phyloP scores from a whole-genome alignment of 2,113 vertebrate species.

The Cyphomyrus discorhynchus region DNA sequence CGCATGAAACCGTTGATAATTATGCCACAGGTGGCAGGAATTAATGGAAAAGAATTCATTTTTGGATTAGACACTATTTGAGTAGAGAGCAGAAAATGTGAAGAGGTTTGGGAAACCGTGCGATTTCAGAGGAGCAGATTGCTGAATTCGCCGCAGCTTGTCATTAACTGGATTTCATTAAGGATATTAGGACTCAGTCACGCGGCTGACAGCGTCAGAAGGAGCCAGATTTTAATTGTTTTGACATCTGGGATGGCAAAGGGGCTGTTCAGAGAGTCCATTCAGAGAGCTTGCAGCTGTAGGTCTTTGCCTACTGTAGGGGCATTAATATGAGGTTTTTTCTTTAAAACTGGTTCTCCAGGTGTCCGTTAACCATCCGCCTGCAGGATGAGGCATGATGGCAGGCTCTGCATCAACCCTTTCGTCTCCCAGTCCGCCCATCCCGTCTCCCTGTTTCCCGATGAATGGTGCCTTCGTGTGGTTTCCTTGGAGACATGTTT shows the following conservation, averaged over 20 bases:
- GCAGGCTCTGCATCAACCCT: background rate
- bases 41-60: background rate
- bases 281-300: background rate
- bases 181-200: background rate
- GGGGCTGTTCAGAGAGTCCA: background rate
- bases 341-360: background rate
- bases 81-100: background rate
- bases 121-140: background rate
- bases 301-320: background rate
- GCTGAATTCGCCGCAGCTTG: background rate
- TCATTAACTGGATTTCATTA: conserved; percentile 5
- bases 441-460: background rate
- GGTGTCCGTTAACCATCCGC: background rate
- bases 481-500: background rate
- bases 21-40: background rate
- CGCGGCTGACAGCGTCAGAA: background rate
- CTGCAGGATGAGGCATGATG: background rate
- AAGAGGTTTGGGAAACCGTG: background rate
- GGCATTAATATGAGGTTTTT: background rate
- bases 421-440: background rate
- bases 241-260: background rate
- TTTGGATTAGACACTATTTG: background rate
- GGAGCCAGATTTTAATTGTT: background rate
- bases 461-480: background rate
- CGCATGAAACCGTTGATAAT: background rate